Base-by-base conservation (phyloP, 2,888 invertebrate genomes). In the Rugalucina vietnamica region DNA sequence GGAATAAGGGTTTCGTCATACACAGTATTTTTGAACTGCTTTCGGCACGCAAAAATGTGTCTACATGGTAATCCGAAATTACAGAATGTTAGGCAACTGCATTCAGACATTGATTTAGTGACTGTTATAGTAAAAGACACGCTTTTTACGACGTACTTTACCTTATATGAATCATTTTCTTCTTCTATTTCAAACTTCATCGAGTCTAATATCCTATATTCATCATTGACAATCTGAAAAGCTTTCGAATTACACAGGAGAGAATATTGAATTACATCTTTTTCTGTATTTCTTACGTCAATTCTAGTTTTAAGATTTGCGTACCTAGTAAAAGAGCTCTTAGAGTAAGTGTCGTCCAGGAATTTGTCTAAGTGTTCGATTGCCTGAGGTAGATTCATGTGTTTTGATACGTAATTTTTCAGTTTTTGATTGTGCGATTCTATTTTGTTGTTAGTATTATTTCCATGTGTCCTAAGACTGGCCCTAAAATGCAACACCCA, bases 51-150 rank as follows among this genome's bases (percentile, higher is more conserved):
- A 18, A 72, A 72, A 43, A 72, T 72, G 21, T 72, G 72, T 27
- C 72, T 37, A n/a, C 72, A 72, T 21, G 72, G 72, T 5, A 72
- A 34, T 72, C 39, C 39, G 24, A 72, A 72, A 43, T 72, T 72
- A 49, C 39, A 72, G 18, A 43, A 72, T 12, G 39, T 39, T 1
- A 72, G 39, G 24, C 72, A 72, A 2, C 27, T 72, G 24, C 72
- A 72, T 18, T 72, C 49, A 27, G 27, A 18, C 39, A 72, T 43
- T 2, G 39, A 27, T 43, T 39, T 43, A 18, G 72, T 39, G 2
- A 72, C 72, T 8, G 72, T 29, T 5, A 27, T 43, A n/a, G 14
- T 21, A 49, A 72, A 39, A 18, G 43, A 72, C 2, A 29, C 29
- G 24, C 43, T 43, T 14, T 49, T 43, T 10, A 72, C 43, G 8